These are phyloP conservation scores for Neolamprologus tretocephalus DNA, from an alignment of 2,113 vertebrate genomes.

Conservation along the genomic window DNA sequence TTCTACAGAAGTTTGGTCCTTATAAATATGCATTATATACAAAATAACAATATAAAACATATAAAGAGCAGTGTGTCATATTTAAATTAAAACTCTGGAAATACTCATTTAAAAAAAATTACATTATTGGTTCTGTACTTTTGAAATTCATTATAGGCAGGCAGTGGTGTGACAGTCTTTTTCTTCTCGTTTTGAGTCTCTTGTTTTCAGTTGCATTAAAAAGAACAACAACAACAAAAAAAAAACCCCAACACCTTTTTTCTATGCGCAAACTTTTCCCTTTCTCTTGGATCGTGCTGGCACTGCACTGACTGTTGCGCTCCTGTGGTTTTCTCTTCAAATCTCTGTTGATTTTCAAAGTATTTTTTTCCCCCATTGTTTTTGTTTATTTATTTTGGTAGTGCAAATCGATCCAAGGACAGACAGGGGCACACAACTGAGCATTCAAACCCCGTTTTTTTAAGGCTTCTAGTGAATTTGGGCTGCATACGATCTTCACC, in stretches of 20 bases:
- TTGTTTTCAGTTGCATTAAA: constrained; percentile 62
- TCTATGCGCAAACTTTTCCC: constrained; percentile 36
- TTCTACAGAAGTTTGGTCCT: constrained; percentile 91
- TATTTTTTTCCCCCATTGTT: neutral
- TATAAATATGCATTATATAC: constrained; percentile 99
- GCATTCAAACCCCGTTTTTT: constrained; percentile 43
- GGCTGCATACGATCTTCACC: constrained; percentile 71
- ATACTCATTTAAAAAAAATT: constrained; percentile 81
- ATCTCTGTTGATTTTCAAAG: constrained; percentile 43
- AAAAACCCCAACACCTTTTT: neutral
- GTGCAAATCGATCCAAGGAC: constrained; percentile 70
- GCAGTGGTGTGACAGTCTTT: constrained; percentile 70
- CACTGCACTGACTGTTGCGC: constrained; percentile 45
- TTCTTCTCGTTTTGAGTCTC: constrained; percentile 21
- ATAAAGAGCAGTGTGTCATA: constrained; percentile 99
- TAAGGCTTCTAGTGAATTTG: constrained; percentile 75
- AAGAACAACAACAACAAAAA: neutral
- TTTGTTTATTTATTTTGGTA: constrained; percentile 9
- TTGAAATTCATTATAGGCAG: constrained; percentile 70
- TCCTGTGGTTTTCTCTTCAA: constrained; percentile 39
- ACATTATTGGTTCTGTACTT: constrained; percentile 76
- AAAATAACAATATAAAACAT: constrained; percentile 99
- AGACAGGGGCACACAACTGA: constrained; percentile 58
- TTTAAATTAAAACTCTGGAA: constrained; percentile 94
- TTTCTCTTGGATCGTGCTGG: constrained; percentile 63